Conservation (phyloP, 2,888 invertebrate genomes). For the Aporophyla nigra region DNA sequence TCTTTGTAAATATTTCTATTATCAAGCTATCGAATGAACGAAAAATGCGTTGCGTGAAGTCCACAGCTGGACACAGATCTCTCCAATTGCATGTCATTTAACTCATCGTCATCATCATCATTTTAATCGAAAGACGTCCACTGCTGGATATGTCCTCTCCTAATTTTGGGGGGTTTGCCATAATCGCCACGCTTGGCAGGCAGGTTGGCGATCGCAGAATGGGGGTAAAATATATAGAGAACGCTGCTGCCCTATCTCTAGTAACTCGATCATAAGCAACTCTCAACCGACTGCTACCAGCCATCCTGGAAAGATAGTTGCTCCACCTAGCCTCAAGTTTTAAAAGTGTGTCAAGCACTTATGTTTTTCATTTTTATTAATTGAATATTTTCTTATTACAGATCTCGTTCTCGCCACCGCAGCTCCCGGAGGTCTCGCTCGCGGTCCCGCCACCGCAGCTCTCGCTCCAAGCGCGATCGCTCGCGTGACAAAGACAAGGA, state of each 20-base stretch:
- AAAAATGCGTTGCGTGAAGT: neutral
- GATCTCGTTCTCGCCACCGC: constrained; percentile 91
- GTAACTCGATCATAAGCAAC: neutral
- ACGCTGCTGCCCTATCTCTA: too few species aligned
- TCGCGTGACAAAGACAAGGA: constrained; percentile 79
- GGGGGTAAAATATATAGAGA: too few species aligned
- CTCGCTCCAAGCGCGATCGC: constrained; percentile 88
- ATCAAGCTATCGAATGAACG: neutral
- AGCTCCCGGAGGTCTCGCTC: constrained; percentile 90
- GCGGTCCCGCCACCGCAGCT: constrained; percentile 90
- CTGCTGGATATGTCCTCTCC: too few species aligned
- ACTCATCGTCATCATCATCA: too few species aligned
- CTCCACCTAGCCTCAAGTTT: neutral
- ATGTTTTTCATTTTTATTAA: constrained; percentile 7
- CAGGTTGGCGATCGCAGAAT: too few species aligned
- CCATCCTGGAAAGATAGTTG: too few species aligned
- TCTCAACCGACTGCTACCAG: neutral
- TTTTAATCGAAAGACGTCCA: too few species aligned
- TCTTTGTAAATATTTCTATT: neutral
- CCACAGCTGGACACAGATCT: neutral
- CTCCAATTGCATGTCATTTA: neutral
- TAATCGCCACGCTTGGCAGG: too few species aligned
- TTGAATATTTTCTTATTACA: constrained; percentile 60
- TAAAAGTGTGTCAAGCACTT: neutral
- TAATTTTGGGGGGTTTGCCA: too few species aligned